A percentile compares a stretch with the other conserved stretches of the same genome.
These are phyloP conservation scores for Taxidea taxus DNA, from an alignment of 2,113 vertebrate genomes.

Conservation along the genomic window DNA sequence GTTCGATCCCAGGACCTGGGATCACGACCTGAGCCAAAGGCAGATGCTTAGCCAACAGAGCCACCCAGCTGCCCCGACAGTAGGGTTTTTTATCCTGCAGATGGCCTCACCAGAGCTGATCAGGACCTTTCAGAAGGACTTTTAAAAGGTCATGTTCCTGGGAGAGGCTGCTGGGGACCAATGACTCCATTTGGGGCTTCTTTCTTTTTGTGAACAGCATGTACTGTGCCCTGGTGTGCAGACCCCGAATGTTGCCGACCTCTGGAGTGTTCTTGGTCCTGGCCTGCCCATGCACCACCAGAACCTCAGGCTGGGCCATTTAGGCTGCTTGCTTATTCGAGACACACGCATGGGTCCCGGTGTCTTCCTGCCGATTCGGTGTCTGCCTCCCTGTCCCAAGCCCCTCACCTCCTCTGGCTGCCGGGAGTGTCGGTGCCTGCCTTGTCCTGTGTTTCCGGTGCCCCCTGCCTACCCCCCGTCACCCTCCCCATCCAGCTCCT, in stretches of 20 bases:
- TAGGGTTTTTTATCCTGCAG: no score
- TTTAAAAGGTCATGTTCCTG: background rate
- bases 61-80: no score
- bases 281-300: no score
- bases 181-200: background rate
- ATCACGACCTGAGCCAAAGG: no score
- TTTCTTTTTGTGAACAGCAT: background rate
- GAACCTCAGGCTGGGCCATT: background rate
- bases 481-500: background rate
- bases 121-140: background rate
- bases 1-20: no score
- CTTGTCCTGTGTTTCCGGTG: background rate
- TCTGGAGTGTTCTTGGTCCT: background rate
- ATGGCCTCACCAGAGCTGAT: background rate
- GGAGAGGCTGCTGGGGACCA: background rate
- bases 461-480: accelerated
- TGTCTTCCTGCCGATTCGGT: background rate
- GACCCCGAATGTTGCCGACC: accelerated
- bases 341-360: accelerated
- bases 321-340: background rate
- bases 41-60: no score
- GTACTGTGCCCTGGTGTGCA: accelerated
- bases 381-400: background rate
- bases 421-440: accelerated
- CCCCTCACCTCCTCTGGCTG: background rate